Base-by-base conservation (phyloP, 64 coral and sea anemone genomes). In the Orbicella faveolata region DNA sequence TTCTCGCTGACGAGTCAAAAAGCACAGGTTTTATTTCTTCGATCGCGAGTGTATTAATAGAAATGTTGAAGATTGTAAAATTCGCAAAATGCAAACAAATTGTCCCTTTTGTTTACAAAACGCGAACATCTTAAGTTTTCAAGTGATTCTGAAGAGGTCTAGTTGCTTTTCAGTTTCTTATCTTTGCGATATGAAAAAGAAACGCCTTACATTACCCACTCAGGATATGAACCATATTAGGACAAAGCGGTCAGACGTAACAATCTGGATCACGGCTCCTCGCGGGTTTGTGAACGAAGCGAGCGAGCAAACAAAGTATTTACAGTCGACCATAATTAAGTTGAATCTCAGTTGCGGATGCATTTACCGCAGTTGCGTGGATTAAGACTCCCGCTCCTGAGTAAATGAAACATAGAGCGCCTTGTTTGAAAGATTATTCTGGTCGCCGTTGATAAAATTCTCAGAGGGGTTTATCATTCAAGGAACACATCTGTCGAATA, bases 91-190 rank as follows among this genome's bases (percentile, higher is more conserved):
- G 81, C 63, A 68, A 83, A 68, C 63, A 83, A 83, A 41, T 68
- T 41, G 34, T 21, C 62, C 11, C 19, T 52, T 30, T 85, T 85
- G 82, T 85, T 85, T 85, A 85, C 63, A 68, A 72, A 85, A 85
- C 82, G 82, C 82, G 64, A 72, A 16, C 34, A 85, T 52, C 39
- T 52, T 23, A 25, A 70, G 67, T 70, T 67, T 65, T 85, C 64
- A 85, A 73, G 82, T 48, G 81, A 78, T 52, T 68, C 62, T 66
- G 36, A 85, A 85, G 36, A 85, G 65, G 64, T 6, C 17, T 68
- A 39, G 35, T 85, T 53, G 68, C 19, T 41, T 52, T n/a, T 20
- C n/a, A 25, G 17, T 72, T 85, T 85, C 65, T 14, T 4, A 85
- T 85, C 36, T 51, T 10, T 39, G 9, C 73, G 37, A 52, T 52